A percentile compares a stretch with the other conserved stretches of the same genome.
phyloP scores from a whole-genome alignment of 2,113 vertebrate species.

The Osmerus mordax region DNA sequence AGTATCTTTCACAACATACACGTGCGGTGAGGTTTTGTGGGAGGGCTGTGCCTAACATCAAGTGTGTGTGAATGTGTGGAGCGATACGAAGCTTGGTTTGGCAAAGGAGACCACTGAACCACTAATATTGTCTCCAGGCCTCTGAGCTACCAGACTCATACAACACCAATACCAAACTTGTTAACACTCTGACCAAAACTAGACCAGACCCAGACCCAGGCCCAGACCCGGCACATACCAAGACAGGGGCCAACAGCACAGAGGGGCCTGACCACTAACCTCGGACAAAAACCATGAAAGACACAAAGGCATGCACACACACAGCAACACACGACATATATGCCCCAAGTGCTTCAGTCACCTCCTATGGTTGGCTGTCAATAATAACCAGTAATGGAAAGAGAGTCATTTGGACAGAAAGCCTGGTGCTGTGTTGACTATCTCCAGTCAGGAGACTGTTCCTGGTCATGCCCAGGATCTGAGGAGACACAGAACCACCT shows the following conservation, averaged over 20 bases:
- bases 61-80: background rate
- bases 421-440: conserved; percentile 52
- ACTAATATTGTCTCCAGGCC: conserved; percentile 64
- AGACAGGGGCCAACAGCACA: conserved; percentile 14
- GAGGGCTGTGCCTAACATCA: background rate
- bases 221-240: conserved; percentile 23
- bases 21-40: too few relatives aligned
- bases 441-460: conserved; percentile 65
- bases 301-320: conserved; percentile 6
- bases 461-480: conserved; percentile 50
- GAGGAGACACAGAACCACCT: conserved; percentile 64
- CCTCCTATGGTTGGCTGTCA: conserved; percentile 53
- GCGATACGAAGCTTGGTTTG: conserved; percentile 41
- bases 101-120: conserved; percentile 46
- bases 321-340: background rate
- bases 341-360: conserved; percentile 55
- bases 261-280: conserved; percentile 51
- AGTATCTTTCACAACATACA: too few relatives aligned
- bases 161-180: conserved; percentile 45
- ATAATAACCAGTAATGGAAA: conserved; percentile 56
- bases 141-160: conserved; percentile 40
- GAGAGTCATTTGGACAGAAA: conserved; percentile 63
- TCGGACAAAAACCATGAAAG: background rate
- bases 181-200: conserved; percentile 67
- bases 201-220: conserved; percentile 43